Conservation (phyloP, 2,113 vertebrate species). For the Sceloporus tristichus region DNA sequence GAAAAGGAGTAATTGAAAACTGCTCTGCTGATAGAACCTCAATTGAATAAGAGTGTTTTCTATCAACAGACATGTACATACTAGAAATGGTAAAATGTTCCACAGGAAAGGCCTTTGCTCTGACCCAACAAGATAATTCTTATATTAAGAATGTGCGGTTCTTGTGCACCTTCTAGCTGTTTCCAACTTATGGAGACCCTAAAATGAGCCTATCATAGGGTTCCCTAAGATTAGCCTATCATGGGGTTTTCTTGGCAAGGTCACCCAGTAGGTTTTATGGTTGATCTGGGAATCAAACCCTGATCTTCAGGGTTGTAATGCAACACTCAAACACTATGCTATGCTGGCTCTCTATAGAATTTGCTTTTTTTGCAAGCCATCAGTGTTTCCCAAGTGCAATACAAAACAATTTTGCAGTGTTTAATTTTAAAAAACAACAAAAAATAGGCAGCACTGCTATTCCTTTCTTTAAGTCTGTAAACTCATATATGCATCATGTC, state of each 20-base stretch:
- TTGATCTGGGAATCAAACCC: too few relatives aligned
- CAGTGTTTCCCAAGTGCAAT: too few relatives aligned
- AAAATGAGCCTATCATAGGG: too few relatives aligned
- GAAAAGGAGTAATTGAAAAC: not conserved
- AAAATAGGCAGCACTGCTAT: not conserved
- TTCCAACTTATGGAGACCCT: too few relatives aligned
- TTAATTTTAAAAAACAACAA: not conserved
- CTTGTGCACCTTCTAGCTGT: too few relatives aligned
- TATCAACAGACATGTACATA: not conserved
- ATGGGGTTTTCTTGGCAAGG: too few relatives aligned
- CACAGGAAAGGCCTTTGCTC: not conserved
- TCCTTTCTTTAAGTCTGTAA: not conserved
- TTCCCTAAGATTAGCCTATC: too few relatives aligned
- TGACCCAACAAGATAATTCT: not conserved
- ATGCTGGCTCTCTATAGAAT: too few relatives aligned
- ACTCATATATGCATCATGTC: not conserved
- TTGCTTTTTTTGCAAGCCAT: too few relatives aligned
- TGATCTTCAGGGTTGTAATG: too few relatives aligned
- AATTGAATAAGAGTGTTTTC: not conserved
- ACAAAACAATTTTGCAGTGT: not conserved
- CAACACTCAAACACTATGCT: too few relatives aligned
- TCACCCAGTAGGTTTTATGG: too few relatives aligned
- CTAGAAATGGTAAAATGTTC: not conserved
- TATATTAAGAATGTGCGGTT: not conserved
- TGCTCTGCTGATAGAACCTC: not conserved